phyloP scores from a whole-genome alignment of 1,140 invertebrate species.

The Diorhabda sublineata region DNA sequence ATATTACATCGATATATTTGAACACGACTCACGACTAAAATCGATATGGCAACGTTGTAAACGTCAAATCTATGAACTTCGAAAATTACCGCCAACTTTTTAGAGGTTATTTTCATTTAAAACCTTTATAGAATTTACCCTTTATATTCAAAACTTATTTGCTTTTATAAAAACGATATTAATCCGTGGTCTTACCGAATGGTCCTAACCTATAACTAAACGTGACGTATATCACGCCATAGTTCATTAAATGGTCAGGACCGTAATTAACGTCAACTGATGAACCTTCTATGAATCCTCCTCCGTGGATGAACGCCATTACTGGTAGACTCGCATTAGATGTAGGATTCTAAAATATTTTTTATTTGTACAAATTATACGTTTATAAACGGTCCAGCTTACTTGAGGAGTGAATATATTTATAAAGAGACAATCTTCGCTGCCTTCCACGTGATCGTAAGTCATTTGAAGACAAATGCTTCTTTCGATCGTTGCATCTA shows the following conservation, averaged over 20 bases:
- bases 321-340: slow-evolving; percentile 39
- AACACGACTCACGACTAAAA: too few species aligned
- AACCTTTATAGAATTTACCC: too few species aligned
- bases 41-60: too few species aligned
- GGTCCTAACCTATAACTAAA: slow-evolving; percentile 67
- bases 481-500: slow-evolving; percentile 19
- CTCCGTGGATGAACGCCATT: slow-evolving; percentile 59
- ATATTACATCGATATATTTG: too few species aligned
- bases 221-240: slow-evolving; percentile 62
- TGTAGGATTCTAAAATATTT: slow-evolving; percentile 9
- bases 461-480: slow-evolving; percentile 23
- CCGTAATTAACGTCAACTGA: slow-evolving; percentile 49
- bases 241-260: slow-evolving; percentile 57
- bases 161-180: too few species aligned
- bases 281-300: slow-evolving; percentile 53
- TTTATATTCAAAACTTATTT: too few species aligned
- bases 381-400: not conserved
- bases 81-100: too few species aligned
- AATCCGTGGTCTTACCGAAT: slow-evolving; percentile 47
- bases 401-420: slow-evolving; percentile 24
- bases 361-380: not conserved
- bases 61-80: too few species aligned
- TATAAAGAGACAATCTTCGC: slow-evolving; percentile 27
- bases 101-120: too few species aligned
- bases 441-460: slow-evolving; percentile 15